Conservation (phyloP, 2,888 invertebrate genomes). For the Hypercompe scribonia region DNA sequence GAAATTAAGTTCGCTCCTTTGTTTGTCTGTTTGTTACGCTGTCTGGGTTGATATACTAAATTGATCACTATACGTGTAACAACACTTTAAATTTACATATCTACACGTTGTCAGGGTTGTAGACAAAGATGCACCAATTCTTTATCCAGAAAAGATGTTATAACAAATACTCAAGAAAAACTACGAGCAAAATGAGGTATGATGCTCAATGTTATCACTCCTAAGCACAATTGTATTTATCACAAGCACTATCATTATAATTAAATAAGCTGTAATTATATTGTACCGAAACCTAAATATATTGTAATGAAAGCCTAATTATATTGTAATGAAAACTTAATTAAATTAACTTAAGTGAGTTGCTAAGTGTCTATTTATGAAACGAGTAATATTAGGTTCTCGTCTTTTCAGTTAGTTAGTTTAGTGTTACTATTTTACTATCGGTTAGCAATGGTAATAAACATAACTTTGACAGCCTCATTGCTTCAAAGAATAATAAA, state of each 20-base stretch:
- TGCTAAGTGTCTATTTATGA: neutral
- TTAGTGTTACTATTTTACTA: neutral
- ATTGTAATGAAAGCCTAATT: neutral
- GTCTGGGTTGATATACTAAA: too few species aligned
- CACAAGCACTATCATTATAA: neutral
- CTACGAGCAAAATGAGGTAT: neutral
- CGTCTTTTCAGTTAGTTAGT: neutral
- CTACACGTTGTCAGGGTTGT: too few species aligned
- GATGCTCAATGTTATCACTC: neutral
- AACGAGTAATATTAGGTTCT: neutral
- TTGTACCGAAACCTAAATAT: too few species aligned
- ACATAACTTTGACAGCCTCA: neutral
- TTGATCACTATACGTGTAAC: too few species aligned
- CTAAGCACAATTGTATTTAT: neutral
- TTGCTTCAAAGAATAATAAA: conserved; percentile 6
- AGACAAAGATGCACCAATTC: neutral
- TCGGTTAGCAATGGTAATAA: neutral
- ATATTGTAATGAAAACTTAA: neutral
- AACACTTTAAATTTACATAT: too few species aligned
- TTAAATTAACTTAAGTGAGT: neutral
- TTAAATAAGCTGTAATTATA: neutral
- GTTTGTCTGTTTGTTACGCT: too few species aligned
- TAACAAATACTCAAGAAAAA: neutral
- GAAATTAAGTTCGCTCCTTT: too few species aligned
- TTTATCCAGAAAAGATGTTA: neutral